A percentile compares a stretch with the other conserved stretches of the same genome.
Conservation (phyloP, 2,888 invertebrate genomes). For the Dryocosmus kuriphilus region DNA sequence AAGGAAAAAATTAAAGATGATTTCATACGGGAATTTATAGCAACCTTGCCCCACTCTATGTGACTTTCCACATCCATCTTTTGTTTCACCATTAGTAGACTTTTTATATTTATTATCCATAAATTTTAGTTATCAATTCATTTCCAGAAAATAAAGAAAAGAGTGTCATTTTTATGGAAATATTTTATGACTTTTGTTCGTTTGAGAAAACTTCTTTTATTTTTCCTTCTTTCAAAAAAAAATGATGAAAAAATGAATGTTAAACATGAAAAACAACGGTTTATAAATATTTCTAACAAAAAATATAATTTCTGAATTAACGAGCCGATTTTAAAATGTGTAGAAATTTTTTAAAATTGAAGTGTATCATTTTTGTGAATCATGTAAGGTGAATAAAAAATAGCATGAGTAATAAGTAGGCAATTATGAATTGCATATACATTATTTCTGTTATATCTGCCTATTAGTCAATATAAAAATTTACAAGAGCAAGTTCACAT, state of each 20-base stretch:
- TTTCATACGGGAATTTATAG: neutral
- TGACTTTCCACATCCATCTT: neutral
- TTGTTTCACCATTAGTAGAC: neutral
- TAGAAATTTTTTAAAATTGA: neutral
- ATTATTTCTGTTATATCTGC: neutral
- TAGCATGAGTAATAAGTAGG: neutral
- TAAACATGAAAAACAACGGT: too few relatives aligned
- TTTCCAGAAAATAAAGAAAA: neutral
- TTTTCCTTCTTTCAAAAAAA: too few relatives aligned
- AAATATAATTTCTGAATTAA: too few relatives aligned
- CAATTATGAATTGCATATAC: neutral
- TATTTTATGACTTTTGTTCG: neutral
- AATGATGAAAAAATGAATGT: too few relatives aligned
- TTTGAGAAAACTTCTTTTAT: too few relatives aligned
- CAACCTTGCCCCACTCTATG: neutral
- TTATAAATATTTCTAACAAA: too few relatives aligned
- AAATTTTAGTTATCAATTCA: neutral
- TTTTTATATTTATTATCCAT: neutral
- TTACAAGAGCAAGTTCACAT: constrained; percentile 34
- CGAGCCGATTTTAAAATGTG: too few relatives aligned
- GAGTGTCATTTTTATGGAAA: neutral
- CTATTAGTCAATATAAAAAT: constrained; percentile 15
- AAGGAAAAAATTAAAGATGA: neutral
- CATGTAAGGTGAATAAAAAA: neutral
- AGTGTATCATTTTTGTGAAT: neutral